A percentile compares a stretch with the other conserved stretches of the same genome.
Evolutionary conservation across 1,140 invertebrate genomes (phyloP).

Genomic region (Hermetia illucens): DNA sequence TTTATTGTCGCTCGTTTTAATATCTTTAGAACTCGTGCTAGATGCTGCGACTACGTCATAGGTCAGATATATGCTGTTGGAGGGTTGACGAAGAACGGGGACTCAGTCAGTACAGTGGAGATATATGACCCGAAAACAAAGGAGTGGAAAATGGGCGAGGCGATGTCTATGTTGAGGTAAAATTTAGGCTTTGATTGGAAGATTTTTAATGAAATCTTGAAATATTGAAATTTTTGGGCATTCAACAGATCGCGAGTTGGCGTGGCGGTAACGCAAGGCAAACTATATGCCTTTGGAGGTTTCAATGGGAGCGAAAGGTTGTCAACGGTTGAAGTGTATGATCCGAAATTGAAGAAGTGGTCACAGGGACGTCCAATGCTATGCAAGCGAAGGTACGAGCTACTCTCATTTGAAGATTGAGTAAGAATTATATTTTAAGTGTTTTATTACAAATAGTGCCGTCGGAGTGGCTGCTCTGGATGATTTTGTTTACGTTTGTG

Average conservation of each 20-base stretch:
- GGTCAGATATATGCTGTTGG: constrained; percentile 83
- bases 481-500: constrained; percentile 71
- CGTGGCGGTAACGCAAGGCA: constrained; percentile 64
- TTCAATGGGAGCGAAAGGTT: constrained; percentile 73
- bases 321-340: constrained; percentile 78
- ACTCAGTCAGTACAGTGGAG: constrained; percentile 78
- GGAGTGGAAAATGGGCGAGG: constrained; percentile 63
- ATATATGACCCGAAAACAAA: constrained; percentile 61
- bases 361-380: constrained; percentile 66
- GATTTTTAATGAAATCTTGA: neutral
- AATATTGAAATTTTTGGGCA: neutral
- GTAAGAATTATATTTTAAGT: neutral
- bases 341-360: constrained; percentile 61
- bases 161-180: constrained; percentile 66
- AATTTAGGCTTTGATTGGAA: neutral
- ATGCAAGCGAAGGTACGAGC: constrained; percentile 49
- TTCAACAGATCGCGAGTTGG: constrained; percentile 54
- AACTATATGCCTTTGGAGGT: constrained; percentile 58
- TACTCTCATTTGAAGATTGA: constrained; percentile 31
- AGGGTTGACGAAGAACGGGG: constrained; percentile 70
- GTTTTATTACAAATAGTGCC: constrained; percentile 36
- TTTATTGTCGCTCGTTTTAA: neutral
- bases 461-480: constrained; percentile 72
- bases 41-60: constrained; percentile 56
- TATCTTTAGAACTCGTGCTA: constrained; percentile 43